phyloP scores from a whole-genome alignment of 1,140 invertebrate species.

The Musca vetustissima region DNA sequence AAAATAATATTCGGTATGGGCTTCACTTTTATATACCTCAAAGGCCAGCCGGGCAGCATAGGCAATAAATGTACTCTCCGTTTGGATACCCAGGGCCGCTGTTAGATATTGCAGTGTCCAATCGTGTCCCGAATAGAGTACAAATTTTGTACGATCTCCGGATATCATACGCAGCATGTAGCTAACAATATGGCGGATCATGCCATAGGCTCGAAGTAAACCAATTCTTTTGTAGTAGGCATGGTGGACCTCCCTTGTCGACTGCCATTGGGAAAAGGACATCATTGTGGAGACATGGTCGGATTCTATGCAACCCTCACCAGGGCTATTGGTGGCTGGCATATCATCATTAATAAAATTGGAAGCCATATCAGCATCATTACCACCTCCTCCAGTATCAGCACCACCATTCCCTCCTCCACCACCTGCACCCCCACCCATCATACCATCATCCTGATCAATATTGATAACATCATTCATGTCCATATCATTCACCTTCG shows the following conservation, averaged over 20 bases:
- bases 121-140: slow-evolving; percentile 90
- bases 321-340: slow-evolving; percentile 8
- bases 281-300: slow-evolving; percentile 73
- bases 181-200: slow-evolving; percentile 75
- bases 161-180: slow-evolving; percentile 78
- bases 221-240: slow-evolving; percentile 66
- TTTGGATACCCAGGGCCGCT: slow-evolving; percentile 71
- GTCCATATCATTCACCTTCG: slow-evolving; percentile 34
- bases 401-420: background rate
- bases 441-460: slow-evolving; percentile 47
- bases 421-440: background rate
- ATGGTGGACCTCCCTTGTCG: slow-evolving; percentile 67
- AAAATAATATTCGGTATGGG: slow-evolving; percentile 68
- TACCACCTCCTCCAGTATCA: background rate
- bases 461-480: slow-evolving; percentile 53
- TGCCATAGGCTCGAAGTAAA: slow-evolving; percentile 73
- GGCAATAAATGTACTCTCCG: slow-evolving; percentile 61
- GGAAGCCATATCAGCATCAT: background rate
- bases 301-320: slow-evolving; percentile 46
- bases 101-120: slow-evolving; percentile 82
- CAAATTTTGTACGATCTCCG: slow-evolving; percentile 74
- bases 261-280: slow-evolving; percentile 75
- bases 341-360: slow-evolving; percentile 1
- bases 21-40: slow-evolving; percentile 73
- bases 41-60: slow-evolving; percentile 85